Evolutionary conservation across 1,140 invertebrate genomes (phyloP).

Genomic region (Heliconius eleuchia): DNA sequence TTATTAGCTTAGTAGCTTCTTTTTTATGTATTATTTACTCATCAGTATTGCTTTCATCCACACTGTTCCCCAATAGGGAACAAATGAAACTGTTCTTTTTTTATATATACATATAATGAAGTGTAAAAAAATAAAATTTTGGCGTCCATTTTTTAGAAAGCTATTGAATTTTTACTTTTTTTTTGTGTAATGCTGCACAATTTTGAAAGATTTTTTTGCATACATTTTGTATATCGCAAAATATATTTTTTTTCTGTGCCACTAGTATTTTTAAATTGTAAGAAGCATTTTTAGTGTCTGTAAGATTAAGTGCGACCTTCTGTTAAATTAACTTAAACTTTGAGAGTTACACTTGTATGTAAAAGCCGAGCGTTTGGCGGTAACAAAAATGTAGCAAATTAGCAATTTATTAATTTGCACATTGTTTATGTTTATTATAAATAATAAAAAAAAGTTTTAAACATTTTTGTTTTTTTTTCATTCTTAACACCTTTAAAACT

Average conservation of each 20-base stretch:
- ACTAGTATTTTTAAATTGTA: constrained; percentile 64
- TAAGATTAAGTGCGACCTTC: constrained; percentile 57
- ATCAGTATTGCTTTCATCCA: constrained; percentile 60
- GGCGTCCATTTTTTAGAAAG: constrained; percentile 30
- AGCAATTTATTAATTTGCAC: constrained; percentile 73
- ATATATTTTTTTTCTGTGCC: constrained; percentile 64
- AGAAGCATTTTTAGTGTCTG: constrained; percentile 72
- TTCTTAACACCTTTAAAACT: constrained; percentile 1
- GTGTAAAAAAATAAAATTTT: constrained; percentile 17
- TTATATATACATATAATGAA: constrained; percentile 8
- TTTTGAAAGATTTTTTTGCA: constrained; percentile 46
- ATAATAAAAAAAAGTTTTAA: constrained; percentile 65
- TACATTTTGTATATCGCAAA: constrained; percentile 50
- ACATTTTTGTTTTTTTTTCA: constrained; percentile 34
- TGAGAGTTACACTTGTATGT: constrained; percentile 53
- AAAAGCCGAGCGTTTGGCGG: constrained; percentile 51
- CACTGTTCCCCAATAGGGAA: constrained; percentile 30
- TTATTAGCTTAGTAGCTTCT: constrained; percentile 45
- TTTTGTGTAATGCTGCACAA: constrained; percentile 67
- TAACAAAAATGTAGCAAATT: constrained; percentile 69
- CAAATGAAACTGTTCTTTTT: constrained; percentile 21
- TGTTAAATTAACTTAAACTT: constrained; percentile 56
- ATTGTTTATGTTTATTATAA: constrained; percentile 78
- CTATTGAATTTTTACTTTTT: constrained; percentile 36
- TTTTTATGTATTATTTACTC: constrained; percentile 43